Evolutionary conservation across 2,797 vertebrate species (phyloP), one percentile per base, ranked within the genome.

Genomic region (Neosilurus hyrtlii): DNA sequence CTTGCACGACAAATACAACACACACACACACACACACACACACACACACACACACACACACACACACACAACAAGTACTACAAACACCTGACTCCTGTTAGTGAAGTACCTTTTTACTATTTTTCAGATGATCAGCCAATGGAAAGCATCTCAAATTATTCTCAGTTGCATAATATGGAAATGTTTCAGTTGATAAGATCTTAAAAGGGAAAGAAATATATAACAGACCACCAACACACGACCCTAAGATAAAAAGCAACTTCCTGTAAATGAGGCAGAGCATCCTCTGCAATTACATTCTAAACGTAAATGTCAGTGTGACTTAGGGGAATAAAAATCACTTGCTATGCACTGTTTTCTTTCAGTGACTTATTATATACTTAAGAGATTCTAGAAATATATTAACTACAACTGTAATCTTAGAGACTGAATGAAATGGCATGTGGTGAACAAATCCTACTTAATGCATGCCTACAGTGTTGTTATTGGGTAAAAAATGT

Each of bases 1-100:
- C 62, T 56, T 67, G 82, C 82, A 77, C 24, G 74, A 82, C 59
- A 82, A 85, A 82, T 85, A 68, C 26, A 83, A 56, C 56, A 56
- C 20, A 61, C 72, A 76, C 59, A 70, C 79, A 84, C 49, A 63
- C 63, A 80, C 37, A 57, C 26, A 72, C 51, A 35, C 68, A 43
- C 9, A 24, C 57, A 62, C 56, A 20, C 30, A 18, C 20, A 61
- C 56, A 78, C 75, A 63, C 59, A 62, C 43, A 43, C 37, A n/a
- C 9, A 26, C 71, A 73, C 43, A 85, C 66, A 82, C 54, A 54
- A 77, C 18, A 71, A 43, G 15, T 52, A 51, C 30, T 9, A 68
- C 35, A 84, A n/a, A 49, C 24, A 65, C 74, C 35, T n/a, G 11
- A 26, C 4, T 51, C 24, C 63, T 35, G 54, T 43, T 30, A 77